Percentiles rank a stretch among this genome's conserved stretches.
These are phyloP conservation scores for Ceraclea dissimilis DNA, from an alignment of 2,888 invertebrate species.

Conservation along the genomic window DNA sequence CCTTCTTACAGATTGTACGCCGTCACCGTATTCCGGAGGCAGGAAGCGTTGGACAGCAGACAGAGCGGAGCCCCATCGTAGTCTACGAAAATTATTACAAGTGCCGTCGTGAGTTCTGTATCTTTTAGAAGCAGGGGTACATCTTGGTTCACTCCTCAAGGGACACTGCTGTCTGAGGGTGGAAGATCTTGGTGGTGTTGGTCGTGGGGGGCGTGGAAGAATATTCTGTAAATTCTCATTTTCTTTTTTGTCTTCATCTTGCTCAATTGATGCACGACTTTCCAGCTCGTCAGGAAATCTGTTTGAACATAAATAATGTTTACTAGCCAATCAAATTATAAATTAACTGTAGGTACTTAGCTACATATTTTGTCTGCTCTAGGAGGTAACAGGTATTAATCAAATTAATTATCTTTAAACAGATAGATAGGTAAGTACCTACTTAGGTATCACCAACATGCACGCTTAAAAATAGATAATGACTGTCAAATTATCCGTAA, in stretches of 20 bases:
- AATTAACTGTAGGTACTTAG: not conserved
- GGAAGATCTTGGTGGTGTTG: constrained; percentile 34
- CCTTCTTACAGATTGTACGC: constrained; percentile 49
- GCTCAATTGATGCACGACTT: constrained; percentile 11
- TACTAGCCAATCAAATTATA: not conserved
- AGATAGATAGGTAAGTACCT: too few relatives aligned
- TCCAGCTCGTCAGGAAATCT: constrained; percentile 16
- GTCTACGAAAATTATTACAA: constrained; percentile 74
- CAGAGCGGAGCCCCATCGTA: constrained; percentile 76
- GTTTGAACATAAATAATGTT: too few relatives aligned
- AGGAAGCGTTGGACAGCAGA: constrained; percentile 76
- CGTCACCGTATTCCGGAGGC: constrained; percentile 76
- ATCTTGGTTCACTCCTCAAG: constrained; percentile 56
- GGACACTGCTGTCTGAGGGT: constrained; percentile 58
- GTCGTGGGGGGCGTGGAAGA: constrained; percentile 39
- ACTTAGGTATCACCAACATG: too few relatives aligned
- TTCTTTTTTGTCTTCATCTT: constrained; percentile 33
- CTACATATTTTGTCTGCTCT: too few relatives aligned
- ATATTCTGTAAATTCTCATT: constrained; percentile 37
- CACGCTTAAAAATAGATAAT: too few relatives aligned
- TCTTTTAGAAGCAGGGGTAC: constrained; percentile 60
- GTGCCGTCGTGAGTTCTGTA: constrained; percentile 84
- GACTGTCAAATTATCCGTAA: too few relatives aligned
- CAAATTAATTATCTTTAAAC: too few relatives aligned
- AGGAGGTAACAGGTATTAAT: too few relatives aligned